Conservation (phyloP, 1,140 invertebrate species). For the Hycleus phaleratus region DNA sequence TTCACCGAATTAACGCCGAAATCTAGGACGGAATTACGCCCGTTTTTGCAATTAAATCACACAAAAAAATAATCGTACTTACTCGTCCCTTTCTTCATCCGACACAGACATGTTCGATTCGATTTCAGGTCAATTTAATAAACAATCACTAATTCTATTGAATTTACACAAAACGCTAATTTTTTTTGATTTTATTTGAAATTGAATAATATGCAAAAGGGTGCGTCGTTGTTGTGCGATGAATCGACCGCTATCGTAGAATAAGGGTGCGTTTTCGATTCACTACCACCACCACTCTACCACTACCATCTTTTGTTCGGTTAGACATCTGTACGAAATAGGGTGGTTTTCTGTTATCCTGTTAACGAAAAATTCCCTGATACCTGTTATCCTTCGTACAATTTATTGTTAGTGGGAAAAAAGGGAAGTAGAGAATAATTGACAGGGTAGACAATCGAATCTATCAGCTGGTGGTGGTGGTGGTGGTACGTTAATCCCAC, state of each 20-base stretch:
- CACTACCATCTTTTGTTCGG: no score
- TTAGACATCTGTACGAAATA: background rate
- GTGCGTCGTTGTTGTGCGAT: slow-evolving; percentile 9
- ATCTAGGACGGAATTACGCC: background rate
- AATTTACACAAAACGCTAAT: background rate
- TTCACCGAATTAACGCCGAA: no score
- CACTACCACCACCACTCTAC: background rate
- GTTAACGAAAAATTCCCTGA: background rate
- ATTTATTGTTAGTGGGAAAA: background rate
- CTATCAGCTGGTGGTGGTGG: no score
- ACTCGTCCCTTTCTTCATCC: slow-evolving; percentile 49
- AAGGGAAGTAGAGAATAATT: background rate
- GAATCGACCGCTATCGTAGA: slow-evolving; percentile 9
- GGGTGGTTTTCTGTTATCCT: background rate
- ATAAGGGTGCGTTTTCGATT: slow-evolving; percentile 2
- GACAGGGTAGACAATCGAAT: no score
- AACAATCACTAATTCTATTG: background rate
- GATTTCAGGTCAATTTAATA: background rate
- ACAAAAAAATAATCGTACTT: slow-evolving; percentile 32
- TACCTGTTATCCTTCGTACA: background rate
- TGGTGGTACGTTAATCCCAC: no score
- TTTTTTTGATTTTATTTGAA: no score
- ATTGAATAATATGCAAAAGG: slow-evolving; percentile 1
- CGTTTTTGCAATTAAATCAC: background rate
- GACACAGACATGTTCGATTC: slow-evolving; percentile 37